Evolutionary conservation across 2,797 vertebrate species (phyloP), one percentile per base, ranked within the genome.

Genomic region (Sitta carolinensis): DNA sequence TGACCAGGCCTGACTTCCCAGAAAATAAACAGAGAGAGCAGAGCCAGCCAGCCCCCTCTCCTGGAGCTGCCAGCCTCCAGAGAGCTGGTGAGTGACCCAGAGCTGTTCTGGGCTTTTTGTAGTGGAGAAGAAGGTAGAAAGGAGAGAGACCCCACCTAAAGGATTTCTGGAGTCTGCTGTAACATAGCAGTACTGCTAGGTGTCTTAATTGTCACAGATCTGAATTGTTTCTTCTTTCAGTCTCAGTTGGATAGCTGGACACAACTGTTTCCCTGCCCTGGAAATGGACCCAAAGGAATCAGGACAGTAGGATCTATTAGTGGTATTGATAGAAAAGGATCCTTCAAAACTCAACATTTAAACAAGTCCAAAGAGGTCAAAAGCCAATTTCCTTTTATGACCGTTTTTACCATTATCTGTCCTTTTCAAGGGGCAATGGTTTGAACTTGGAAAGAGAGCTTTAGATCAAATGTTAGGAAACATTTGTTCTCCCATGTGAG

Each of bases 1-100:
- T 93, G 85, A 94, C 88, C 88, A 92, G 94, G 80, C 58, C 95
- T 89, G 76, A 72, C 92, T 95, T 97, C 96, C 92, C 93, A 95
- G 94, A 96, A 96, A 90, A 90, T 50, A 95, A 93, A 88, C 87
- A 91, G 62, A 4, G 4, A 84, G 77, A 76, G 29, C 45, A 50
- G 70, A 92, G 64, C 62, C 62, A 89, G 75, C 72, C 94, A 93
- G 66, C 27, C 83, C 68, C 76, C 30, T 54, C 22, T 72, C 86
- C 87, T 10, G 14, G 81, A 73, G 75, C 61, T 92, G 68, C 82
- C 42, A 68, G 55, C 40, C 74, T 87, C 57, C 57, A 32, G 63
- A 50, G 80, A 57, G 26, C 62, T 8, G 3, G 3, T 0, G 0
- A 67, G 27, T 50, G 30, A 94, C 42, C 76, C 54, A 34, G 47